These are phyloP conservation scores for mouse (Mus musculus) DNA, from an alignment of 2,113 vertebrate genomes.

Conservation along the genomic window GRCm39 chr5:49211001-49211500, in stretches of 20 bases:
- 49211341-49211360: not conserved
- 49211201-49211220: not conserved
- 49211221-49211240: not conserved
- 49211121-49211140: not conserved
- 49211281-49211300: not conserved
- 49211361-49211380: not conserved
- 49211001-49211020: slow-evolving; percentile 6
- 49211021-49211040: not conserved
- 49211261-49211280: not conserved
- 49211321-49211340: not conserved
- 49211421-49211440: not conserved
- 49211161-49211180: not conserved
- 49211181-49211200: not conserved
- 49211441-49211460: too few species aligned
- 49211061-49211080: not conserved
- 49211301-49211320: not conserved
- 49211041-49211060: not conserved
- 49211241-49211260: not conserved
- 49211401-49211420: not conserved
- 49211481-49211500: too few species aligned
- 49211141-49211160: not conserved
- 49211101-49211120: not conserved
- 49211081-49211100: not conserved
- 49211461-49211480: too few species aligned
- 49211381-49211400: not conserved